phyloP scores from a whole-genome alignment of 2,113 vertebrate species.

The Naja naja region DNA sequence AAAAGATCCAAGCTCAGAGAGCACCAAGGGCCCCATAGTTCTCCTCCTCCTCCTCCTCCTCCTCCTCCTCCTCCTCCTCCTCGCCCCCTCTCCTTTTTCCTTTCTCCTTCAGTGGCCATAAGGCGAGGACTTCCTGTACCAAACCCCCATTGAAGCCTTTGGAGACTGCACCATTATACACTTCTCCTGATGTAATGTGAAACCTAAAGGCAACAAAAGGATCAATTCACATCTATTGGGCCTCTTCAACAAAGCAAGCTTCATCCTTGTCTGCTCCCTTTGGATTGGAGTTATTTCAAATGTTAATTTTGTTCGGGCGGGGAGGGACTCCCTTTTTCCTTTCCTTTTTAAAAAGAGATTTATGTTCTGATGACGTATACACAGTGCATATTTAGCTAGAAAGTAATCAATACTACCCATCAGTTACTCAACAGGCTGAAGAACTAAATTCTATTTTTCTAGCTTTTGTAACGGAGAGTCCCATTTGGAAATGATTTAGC shows the following conservation, averaged over 20 bases:
- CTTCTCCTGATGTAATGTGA: background rate
- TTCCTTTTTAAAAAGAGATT: background rate
- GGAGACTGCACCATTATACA: background rate
- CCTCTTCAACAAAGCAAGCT: background rate
- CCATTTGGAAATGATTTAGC: background rate
- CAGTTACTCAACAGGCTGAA: background rate
- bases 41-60: too few relatives aligned
- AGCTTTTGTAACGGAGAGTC: background rate
- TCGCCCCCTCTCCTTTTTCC: too few relatives aligned
- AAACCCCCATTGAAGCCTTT: background rate
- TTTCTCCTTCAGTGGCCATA: too few relatives aligned
- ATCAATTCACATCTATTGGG: background rate
- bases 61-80: too few relatives aligned
- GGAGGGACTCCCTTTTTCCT: accelerated
- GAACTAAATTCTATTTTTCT: background rate
- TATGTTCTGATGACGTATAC: background rate
- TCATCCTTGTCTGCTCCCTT: background rate
- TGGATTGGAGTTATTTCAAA: background rate
- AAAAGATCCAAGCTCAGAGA: too few relatives aligned
- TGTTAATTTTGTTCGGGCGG: background rate
- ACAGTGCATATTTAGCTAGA: background rate
- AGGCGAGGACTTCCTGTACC: too few relatives aligned
- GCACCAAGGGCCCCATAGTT: too few relatives aligned
- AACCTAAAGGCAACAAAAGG: background rate
- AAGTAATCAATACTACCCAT: background rate